Evolutionary conservation across 37 sponge, comb jelly and placozoan species (phyloP), one percentile per base, ranked within the genome.

Genomic region (Diacarnus erythraeanus): DNA sequence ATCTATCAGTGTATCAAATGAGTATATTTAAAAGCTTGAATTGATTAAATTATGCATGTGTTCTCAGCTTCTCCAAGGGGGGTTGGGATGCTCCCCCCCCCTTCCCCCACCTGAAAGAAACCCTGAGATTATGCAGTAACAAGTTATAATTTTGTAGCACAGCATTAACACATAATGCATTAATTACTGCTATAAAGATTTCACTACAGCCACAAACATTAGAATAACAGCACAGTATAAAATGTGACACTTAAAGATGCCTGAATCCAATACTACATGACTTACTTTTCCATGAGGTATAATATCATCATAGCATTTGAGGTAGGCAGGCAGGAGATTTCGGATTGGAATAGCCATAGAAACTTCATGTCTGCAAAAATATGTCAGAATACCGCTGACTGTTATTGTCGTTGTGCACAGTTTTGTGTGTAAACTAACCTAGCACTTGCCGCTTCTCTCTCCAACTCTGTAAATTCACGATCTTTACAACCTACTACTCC

Each of bases 341-440:
- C 94, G 90, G 3, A 43, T 22, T n/a, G 93, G 86, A 12, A 89
- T 79, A 29, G 3, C 15, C 15, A 0, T 77, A 1, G 82, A 81
- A 9, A 92, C 37, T 37, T 36, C 29, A 34, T 63, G 33, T 64
- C 88, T 65, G 34, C 51, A 47, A 6, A 47, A 15, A 47, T 12
- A 47, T 47, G 12, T 12, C n/a, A n/a, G n/a, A n/a, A n/a, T n/a
- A n/a, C n/a, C n/a, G n/a, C n/a, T n/a, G n/a, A n/a, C n/a, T n/a
- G n/a, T n/a, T n/a, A n/a, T n/a, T n/a, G n/a, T n/a, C n/a, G n/a
- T n/a, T n/a, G n/a, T n/a, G n/a, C n/a, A n/a, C n/a, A n/a, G n/a
- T n/a, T n/a, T n/a, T n/a, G n/a, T n/a, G 10, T 47, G 6, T 12
- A 15, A 47, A 47, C 51, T 47, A 6, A 86, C 86, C 79, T 86